A percentile compares a stretch with the other conserved stretches of the same genome.
Conservation (phyloP, 2,888 invertebrate species). For the Netelia inedita region DNA sequence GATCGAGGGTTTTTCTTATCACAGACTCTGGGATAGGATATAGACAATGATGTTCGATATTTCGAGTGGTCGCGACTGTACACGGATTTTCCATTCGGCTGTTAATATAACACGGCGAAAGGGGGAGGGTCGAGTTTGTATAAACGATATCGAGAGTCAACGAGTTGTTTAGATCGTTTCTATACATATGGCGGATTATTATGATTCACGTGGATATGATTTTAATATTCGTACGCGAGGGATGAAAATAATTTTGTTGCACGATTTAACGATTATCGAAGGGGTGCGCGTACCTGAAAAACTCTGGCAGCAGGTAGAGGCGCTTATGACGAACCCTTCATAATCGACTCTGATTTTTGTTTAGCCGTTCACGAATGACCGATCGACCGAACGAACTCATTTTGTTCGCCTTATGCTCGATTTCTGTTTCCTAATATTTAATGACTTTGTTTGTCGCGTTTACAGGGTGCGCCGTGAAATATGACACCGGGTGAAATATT, state of each 20-base stretch:
- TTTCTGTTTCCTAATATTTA: conserved; percentile 65
- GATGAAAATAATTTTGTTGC: conserved; percentile 35
- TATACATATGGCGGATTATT: neutral
- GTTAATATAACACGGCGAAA: no score
- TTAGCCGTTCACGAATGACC: conserved; percentile 57
- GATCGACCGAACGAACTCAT: conserved; percentile 69
- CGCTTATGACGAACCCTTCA: conserved; percentile 73
- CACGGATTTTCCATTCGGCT: neutral
- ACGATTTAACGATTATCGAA: conserved; percentile 58
- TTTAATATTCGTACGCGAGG: conserved; percentile 33
- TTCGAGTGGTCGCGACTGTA: neutral
- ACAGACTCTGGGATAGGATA: neutral
- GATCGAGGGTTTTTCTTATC: neutral
- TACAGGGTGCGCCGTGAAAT: conserved; percentile 72
- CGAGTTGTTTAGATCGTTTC: neutral
- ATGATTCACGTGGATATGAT: conserved; percentile 6
- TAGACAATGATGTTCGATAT: neutral
- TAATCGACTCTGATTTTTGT: conserved; percentile 75
- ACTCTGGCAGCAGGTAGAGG: conserved; percentile 61
- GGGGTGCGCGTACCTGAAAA: conserved; percentile 61
- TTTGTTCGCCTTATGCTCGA: conserved; percentile 71
- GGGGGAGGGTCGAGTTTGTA: no score
- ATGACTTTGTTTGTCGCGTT: conserved; percentile 83
- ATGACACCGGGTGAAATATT: conserved; percentile 77
- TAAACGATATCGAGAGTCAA: neutral